Evolutionary conservation across 2,113 vertebrate genomes (phyloP).

Genomic region (Thymallus thymallus): DNA sequence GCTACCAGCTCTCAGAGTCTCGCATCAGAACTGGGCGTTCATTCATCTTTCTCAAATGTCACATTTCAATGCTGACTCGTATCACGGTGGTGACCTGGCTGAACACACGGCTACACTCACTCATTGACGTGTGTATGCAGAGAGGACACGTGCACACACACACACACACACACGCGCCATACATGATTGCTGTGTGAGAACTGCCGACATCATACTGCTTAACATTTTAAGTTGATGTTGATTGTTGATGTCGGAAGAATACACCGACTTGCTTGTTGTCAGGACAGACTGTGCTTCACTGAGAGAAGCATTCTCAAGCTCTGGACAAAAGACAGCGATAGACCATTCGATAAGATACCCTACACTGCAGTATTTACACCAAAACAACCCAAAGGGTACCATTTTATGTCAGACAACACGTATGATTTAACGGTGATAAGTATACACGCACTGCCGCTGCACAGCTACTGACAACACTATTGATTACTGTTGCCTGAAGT

Average conservation of each 20-base stretch:
- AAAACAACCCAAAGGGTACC: slow-evolving; percentile 34
- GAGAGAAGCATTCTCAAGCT: slow-evolving; percentile 50
- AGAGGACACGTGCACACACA: background rate
- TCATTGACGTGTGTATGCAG: background rate
- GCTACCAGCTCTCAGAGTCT: too few species aligned
- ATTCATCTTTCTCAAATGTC: too few species aligned
- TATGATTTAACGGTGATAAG: slow-evolving; percentile 44
- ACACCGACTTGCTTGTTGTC: slow-evolving; percentile 53
- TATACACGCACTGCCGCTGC: slow-evolving; percentile 32
- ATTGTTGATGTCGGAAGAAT: slow-evolving; percentile 37
- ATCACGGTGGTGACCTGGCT: too few species aligned
- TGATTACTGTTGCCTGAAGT: slow-evolving; percentile 45
- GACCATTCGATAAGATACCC: slow-evolving; percentile 43
- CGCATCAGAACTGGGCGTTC: too few species aligned
- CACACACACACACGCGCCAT: background rate
- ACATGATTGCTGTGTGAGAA: slow-evolving; percentile 12
- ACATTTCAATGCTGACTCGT: too few species aligned
- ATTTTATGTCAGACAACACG: slow-evolving; percentile 42
- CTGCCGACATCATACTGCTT: slow-evolving; percentile 34
- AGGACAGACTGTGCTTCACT: slow-evolving; percentile 20
- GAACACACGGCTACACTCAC: background rate
- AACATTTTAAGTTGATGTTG: slow-evolving; percentile 48
- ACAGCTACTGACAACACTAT: slow-evolving; percentile 50
- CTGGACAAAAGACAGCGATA: slow-evolving; percentile 45
- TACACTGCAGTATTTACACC: slow-evolving; percentile 30